Percentiles rank a stretch among this genome's conserved stretches.
Evolutionary conservation across 2,113 vertebrate genomes (phyloP).

Genomic region (Labrus mixtus): DNA sequence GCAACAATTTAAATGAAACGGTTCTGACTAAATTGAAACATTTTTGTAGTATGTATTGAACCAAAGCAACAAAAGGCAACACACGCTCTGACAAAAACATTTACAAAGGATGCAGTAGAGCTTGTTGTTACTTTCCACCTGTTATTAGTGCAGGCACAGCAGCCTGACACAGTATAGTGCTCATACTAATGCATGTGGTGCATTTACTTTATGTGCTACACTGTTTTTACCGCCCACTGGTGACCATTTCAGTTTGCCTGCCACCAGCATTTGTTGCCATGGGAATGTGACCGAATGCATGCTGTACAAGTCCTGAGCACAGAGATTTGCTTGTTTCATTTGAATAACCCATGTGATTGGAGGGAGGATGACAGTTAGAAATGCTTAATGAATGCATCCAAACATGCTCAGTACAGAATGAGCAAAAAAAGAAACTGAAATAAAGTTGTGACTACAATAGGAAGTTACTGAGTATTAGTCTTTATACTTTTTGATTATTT

Average conservation of each 20-base stretch:
- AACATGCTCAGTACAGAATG: not conserved
- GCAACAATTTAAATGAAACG: too few relatives aligned
- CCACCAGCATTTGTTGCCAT: slow-evolving; percentile 41
- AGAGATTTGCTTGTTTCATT: slow-evolving; percentile 47
- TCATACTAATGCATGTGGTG: not conserved
- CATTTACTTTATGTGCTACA: slow-evolving; percentile 5
- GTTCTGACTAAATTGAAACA: too few relatives aligned
- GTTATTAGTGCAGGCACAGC: not conserved
- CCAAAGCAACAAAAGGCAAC: not conserved
- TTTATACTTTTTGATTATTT: not conserved
- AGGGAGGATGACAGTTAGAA: slow-evolving; percentile 10
- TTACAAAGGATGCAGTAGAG: slow-evolving; percentile 6
- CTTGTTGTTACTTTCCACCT: too few relatives aligned
- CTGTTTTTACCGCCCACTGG: slow-evolving; percentile 2
- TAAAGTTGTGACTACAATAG: not conserved
- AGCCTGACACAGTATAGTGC: not conserved
- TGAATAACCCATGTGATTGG: slow-evolving; percentile 27
- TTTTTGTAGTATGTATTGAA: not conserved
- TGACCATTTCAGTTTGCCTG: slow-evolving; percentile 25
- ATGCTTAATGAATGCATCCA: not conserved
- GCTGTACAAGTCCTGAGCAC: slow-evolving; percentile 21
- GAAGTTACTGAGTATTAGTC: not conserved
- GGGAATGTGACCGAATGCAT: slow-evolving; percentile 43
- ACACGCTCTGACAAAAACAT: slow-evolving; percentile 1
- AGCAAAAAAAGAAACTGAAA: not conserved